Evolutionary conservation across 2,888 invertebrate species (phyloP).

Genomic region (Hanleya hanleyi): DNA sequence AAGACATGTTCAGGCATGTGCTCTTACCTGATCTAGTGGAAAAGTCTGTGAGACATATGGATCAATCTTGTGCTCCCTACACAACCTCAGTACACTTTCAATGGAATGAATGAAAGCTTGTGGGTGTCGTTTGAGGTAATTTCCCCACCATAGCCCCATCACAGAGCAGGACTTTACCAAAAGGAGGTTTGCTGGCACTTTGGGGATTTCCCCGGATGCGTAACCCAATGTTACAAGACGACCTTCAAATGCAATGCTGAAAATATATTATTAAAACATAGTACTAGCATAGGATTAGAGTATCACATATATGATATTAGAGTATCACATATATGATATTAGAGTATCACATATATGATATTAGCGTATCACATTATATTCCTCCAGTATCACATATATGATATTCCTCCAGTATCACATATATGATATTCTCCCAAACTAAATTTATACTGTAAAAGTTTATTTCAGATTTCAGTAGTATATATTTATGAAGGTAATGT

Average conservation of each 20-base stretch:
- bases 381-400: too few species aligned
- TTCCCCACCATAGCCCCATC: constrained; percentile 75
- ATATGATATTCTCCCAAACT: too few species aligned
- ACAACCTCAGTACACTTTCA: constrained; percentile 78
- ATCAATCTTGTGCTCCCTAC: constrained; percentile 78
- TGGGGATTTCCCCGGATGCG: constrained; percentile 76
- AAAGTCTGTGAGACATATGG: constrained; percentile 78
- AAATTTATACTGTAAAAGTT: too few species aligned
- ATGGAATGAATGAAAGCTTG: constrained; percentile 78
- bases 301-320: too few species aligned
- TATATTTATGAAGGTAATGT: too few species aligned
- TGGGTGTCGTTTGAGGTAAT: constrained; percentile 73
- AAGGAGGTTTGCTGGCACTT: constrained; percentile 73
- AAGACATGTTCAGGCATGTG: neutral
- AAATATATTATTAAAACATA: too few species aligned
- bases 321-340: too few species aligned
- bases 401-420: too few species aligned
- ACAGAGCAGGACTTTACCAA: constrained; percentile 75
- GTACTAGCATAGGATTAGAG: too few species aligned
- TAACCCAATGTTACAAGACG: constrained; percentile 76
- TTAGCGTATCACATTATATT: too few species aligned
- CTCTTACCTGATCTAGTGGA: constrained; percentile 75
- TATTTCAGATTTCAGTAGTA: too few species aligned
- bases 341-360: too few species aligned
- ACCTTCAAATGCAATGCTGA: constrained; percentile 78